A percentile compares a stretch with the other conserved stretches of the same genome.
Evolutionary conservation across 2,113 vertebrate genomes (phyloP).

Genomic region (Megaceryle torquata): DNA sequence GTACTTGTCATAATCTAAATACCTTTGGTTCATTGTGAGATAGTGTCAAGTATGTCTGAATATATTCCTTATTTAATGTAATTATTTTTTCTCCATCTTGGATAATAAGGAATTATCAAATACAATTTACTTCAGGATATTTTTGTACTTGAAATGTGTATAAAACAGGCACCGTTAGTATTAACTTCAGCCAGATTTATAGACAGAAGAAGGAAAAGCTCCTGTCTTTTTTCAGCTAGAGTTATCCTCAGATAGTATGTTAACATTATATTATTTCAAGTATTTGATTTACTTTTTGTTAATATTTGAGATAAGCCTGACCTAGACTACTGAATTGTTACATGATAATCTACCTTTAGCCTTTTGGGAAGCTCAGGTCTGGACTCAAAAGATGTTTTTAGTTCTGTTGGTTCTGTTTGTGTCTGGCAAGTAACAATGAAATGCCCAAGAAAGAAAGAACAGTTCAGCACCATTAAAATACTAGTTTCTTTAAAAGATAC

Average conservation of each 20-base stretch:
- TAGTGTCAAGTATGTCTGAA: background rate
- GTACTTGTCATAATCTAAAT: background rate
- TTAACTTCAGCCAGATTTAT: background rate
- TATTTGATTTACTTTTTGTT: background rate
- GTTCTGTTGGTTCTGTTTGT: background rate
- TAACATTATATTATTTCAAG: background rate
- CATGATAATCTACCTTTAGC: background rate
- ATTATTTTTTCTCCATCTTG: background rate
- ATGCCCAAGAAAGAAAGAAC: background rate
- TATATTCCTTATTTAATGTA: background rate
- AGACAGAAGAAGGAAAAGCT: background rate
- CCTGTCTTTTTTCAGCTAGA: background rate
- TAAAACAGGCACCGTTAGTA: background rate
- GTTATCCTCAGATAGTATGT: background rate
- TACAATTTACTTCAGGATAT: background rate
- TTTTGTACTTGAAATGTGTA: background rate
- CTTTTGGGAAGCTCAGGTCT: background rate
- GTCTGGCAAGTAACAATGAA: background rate
- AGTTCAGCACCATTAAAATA: background rate
- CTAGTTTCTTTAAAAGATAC: background rate
- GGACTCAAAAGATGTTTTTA: background rate
- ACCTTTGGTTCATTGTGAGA: background rate
- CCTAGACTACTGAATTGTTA: background rate
- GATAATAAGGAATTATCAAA: background rate
- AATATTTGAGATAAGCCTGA: background rate